Conservation (phyloP, 2,113 vertebrate genomes). For the Manacus vitellinus region DNA sequence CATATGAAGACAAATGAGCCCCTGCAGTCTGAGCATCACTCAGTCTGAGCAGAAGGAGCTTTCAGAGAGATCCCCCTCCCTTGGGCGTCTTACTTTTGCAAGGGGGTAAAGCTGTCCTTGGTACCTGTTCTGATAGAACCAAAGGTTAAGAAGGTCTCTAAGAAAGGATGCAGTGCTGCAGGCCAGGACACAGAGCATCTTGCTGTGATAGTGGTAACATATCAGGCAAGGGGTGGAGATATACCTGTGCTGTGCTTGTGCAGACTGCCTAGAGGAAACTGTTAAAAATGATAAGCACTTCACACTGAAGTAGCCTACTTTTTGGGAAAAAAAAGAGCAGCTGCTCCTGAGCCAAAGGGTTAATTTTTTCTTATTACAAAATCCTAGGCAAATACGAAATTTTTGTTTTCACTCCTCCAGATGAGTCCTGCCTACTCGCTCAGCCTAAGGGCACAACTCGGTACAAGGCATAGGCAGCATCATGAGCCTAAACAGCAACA, state of each 20-base stretch:
- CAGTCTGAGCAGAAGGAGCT: background rate
- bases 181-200: background rate
- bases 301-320: background rate
- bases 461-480: background rate
- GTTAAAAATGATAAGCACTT: background rate
- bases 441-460: slow-evolving; percentile 10
- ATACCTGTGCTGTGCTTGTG: background rate
- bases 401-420: background rate
- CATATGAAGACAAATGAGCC: background rate
- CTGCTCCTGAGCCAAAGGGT: background rate
- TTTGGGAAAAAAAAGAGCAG: background rate
- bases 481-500: background rate
- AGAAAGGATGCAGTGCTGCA: background rate
- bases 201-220: background rate
- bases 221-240: background rate
- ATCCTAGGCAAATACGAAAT: background rate
- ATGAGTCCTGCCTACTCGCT: background rate
- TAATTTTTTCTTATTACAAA: background rate
- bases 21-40: background rate
- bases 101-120: background rate
- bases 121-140: background rate
- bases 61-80: background rate
- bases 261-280: background rate
- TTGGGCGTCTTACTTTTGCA: background rate
- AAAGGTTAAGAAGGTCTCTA: background rate